phyloP scores from a whole-genome alignment of 2,888 invertebrate species.

The Papilio demoleus region DNA sequence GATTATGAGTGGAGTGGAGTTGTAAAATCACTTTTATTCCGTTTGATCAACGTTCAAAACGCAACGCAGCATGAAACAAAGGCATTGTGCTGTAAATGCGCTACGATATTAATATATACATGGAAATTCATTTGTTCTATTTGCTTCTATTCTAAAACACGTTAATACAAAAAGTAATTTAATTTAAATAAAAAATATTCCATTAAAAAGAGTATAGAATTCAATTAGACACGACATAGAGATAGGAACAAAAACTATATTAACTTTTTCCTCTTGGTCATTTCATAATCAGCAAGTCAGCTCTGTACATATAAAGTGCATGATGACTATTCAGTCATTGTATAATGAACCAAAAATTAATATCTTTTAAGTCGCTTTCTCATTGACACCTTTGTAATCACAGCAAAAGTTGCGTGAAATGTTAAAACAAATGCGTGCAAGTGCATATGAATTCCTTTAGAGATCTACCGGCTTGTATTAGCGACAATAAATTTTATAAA shows the following conservation, averaged over 20 bases:
- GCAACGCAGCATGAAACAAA: no score
- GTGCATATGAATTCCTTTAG: constrained; percentile 11
- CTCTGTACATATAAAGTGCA: constrained; percentile 17
- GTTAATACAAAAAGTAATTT: neutral
- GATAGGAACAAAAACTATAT: constrained; percentile 26
- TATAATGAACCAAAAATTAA: constrained; percentile 12
- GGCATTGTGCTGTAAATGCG: no score
- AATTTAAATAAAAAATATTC: constrained; percentile 3
- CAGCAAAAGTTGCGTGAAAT: constrained; percentile 4
- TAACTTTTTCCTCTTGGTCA: constrained; percentile 20
- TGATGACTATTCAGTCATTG: constrained; percentile 7
- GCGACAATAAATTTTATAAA: constrained; percentile 14
- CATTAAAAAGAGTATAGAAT: neutral
- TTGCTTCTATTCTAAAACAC: no score
- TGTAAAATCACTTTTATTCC: no score
- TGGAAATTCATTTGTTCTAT: no score
- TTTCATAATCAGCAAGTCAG: constrained; percentile 19
- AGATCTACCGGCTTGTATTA: constrained; percentile 2
- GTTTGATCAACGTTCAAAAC: no score
- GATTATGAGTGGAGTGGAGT: no score
- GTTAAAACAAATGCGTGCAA: constrained; percentile 17
- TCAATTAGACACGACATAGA: neutral
- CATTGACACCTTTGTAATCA: neutral
- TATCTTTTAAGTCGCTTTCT: neutral
- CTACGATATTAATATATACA: no score